Evolutionary conservation across 2,113 vertebrate species (phyloP), one percentile per base, ranked within the genome.

Genomic region (Anas platyrhynchos): DNA sequence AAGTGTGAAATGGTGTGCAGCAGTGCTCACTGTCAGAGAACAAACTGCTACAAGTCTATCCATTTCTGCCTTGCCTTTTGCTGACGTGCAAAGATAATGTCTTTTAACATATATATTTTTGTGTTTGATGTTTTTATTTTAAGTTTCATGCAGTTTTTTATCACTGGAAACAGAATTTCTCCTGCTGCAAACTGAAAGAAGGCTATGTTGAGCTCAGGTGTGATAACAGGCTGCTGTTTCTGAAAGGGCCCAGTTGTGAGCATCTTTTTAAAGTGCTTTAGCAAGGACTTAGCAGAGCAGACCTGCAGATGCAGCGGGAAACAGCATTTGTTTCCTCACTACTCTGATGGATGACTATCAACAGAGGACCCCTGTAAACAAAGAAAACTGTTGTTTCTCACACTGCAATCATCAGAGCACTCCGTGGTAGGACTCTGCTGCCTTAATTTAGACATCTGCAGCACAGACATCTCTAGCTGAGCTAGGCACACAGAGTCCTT

Each of bases 391-490:
- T 59, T 82, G 46, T 68, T 83, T 43, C 31, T 79, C 46, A 16
- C 34, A 29, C 26, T 1, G 4, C 46, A 48, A 5, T 50, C 7
- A 21, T 18, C 26, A 41, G 77, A 38, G 44, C 17, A 16, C 29
- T 82, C 32, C 13, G 21, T 81, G 69, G 38, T 2, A 44, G 54
- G 62, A 27, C 7, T 88, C 43, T 68, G 61, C 48, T 76, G 71
- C 77, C 87, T 93, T 89, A 73, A 95, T 94, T 84, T 87, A 87
- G 94, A 91, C 66, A 73, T 93, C 66, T 7, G 5, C 61, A 68
- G 73, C 14, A 43, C 32, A 82, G 86, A 72, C 26, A 13, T 12
- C 46, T 85, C 46, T 32, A 65, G 86, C 65, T 77, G 72, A 81
- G 55, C 72, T 77, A 81, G 75, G 61, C 44, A 1, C 56, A 44